Evolutionary conservation across 2,797 vertebrate genomes (phyloP).

Genomic region (Spinus olivaceus): DNA sequence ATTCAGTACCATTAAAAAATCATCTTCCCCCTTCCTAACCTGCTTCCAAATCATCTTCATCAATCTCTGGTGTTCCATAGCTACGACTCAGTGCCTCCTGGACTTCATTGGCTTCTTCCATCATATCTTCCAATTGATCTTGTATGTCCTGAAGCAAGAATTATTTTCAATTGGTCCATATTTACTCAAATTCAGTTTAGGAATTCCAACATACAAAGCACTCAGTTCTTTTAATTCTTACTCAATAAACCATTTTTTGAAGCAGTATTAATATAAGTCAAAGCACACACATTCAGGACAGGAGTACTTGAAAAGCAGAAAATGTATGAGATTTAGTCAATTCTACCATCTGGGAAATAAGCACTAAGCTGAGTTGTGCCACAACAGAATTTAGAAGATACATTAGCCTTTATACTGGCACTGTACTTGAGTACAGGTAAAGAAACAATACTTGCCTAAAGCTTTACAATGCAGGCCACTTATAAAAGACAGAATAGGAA

Average conservation of each 20-base stretch:
- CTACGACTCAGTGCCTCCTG: conserved; percentile 91
- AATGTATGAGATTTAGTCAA: background rate
- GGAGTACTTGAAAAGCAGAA: background rate
- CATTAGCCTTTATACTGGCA: background rate
- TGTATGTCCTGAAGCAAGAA: conserved; percentile 85
- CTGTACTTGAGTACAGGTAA: background rate
- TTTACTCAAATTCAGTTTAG: background rate
- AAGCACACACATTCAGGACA: background rate
- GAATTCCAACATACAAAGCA: background rate
- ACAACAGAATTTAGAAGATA: background rate
- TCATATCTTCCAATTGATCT: conserved; percentile 97
- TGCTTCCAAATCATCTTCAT: conserved; percentile 95
- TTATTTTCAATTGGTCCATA: background rate
- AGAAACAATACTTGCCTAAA: background rate
- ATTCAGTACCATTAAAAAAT: background rate
- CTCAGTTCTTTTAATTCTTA: background rate
- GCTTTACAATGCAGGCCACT: background rate
- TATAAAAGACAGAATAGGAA: background rate
- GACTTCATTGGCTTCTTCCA: conserved; percentile 95
- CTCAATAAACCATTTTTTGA: background rate
- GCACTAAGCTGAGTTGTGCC: background rate
- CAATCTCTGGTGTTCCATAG: conserved; percentile 93
- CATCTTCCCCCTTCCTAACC: conserved; percentile 73
- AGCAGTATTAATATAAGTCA: background rate
- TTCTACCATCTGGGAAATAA: background rate